These are phyloP conservation scores for Abscondita cerata DNA, from an alignment of 2,888 invertebrate genomes.

Conservation along the genomic window DNA sequence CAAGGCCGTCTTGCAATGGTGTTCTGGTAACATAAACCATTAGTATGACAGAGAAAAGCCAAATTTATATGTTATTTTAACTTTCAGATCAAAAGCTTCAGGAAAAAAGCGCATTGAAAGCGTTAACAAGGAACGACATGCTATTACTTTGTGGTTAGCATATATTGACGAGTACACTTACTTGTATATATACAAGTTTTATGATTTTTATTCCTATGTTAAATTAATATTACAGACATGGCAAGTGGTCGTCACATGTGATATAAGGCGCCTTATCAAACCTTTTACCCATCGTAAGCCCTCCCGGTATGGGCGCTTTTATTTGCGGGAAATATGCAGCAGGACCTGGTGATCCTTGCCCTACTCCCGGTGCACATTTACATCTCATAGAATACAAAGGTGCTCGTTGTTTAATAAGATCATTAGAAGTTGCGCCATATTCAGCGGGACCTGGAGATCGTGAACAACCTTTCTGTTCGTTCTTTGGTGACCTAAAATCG, in stretches of 20 bases:
- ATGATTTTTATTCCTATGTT: conserved; percentile 2
- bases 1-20: no score
- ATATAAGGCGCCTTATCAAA: conserved; percentile 66
- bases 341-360: conserved; percentile 61
- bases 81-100: no score
- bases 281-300: conserved; percentile 69
- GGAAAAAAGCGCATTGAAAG: no score
- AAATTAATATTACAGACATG: conserved; percentile 49
- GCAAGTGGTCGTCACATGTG: conserved; percentile 66
- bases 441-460: conserved; percentile 60
- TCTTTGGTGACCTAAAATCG: conserved; percentile 31
- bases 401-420: conserved; percentile 48
- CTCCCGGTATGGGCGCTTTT: conserved; percentile 58
- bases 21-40: no score
- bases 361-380: conserved; percentile 42
- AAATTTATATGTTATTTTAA: no score
- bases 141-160: no score
- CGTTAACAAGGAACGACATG: no score
- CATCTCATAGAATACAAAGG: conserved; percentile 52
- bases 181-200: background rate
- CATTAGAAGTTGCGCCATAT: conserved; percentile 48
- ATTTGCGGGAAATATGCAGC: conserved; percentile 63
- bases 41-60: no score
- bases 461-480: conserved; percentile 20
- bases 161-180: no score